Base-by-base conservation (phyloP, 37 sponge, comb jelly and placozoan genomes). In the Sycon ciliatum region DNA sequence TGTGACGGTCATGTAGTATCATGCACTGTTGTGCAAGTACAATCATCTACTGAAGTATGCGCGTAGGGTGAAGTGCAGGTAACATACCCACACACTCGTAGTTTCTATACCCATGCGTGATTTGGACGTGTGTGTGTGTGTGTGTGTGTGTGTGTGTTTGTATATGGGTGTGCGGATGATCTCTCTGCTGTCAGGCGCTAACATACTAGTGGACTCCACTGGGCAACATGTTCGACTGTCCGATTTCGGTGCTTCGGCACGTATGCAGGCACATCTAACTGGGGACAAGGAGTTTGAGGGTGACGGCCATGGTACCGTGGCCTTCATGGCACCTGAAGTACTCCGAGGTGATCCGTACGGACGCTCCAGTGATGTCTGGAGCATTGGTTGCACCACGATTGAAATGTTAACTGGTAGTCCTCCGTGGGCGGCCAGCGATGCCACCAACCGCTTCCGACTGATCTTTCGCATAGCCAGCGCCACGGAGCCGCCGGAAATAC, bases 301-400 rank as follows among this genome's bases (percentile, higher is more conserved):
- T 22, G 80, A 85, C 55, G 77, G 85, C 68, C 76, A 79, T 34
- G 91, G 91, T 7, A 90, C 91, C 0, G 84, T 90, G 1, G 81
- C 86, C 39, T 90, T 90, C 81, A 90, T 90, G 91, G 86, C 91
- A 27, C 91, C 91, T 29, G 91, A 90, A 38, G 86, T 81, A 64
- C 46, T 82, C 56, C 53, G 83, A 13, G 83, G 83, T 23, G 77
- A 76, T 35, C 57, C 84, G 18, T 90, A 90, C 36, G 86, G 91
- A 27, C 57, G 91, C 27, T 76, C 67, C 60, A 83, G 91, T 80
- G 91, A 90, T 39, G 80, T 90, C 37, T 90, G 91, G 91, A 86
- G 84, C 58, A 68, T 86, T 74, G 86, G 86, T 3, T 90, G 86
- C 64, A 74, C 78, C 35, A 72, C 86, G 39, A 82, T 90, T 9